Conservation (phyloP, 2,888 invertebrate species). For the Plemyria rubiginata region DNA sequence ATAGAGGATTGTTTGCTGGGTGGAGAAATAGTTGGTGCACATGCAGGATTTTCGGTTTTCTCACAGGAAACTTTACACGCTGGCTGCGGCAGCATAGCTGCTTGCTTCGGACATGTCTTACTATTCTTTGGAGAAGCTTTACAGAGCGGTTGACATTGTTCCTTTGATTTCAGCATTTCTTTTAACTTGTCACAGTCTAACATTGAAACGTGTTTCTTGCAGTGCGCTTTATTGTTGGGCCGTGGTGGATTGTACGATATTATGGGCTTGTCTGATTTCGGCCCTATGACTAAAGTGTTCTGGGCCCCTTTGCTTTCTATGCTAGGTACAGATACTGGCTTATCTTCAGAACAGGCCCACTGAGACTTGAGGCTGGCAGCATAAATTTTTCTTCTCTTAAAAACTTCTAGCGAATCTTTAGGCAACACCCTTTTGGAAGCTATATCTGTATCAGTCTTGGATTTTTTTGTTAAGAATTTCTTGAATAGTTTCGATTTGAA, state of each 20-base stretch:
- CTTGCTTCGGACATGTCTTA: slow-evolving; percentile 44
- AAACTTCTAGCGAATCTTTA: slow-evolving; percentile 73
- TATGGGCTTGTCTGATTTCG: slow-evolving; percentile 39
- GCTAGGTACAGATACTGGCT: slow-evolving; percentile 44
- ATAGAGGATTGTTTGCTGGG: slow-evolving; percentile 1
- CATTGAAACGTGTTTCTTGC: slow-evolving; percentile 57
- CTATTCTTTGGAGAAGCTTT: slow-evolving; percentile 43
- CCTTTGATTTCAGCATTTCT: slow-evolving; percentile 25
- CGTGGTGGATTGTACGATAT: slow-evolving; percentile 4
- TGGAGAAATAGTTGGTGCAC: slow-evolving; percentile 29
- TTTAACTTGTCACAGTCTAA: slow-evolving; percentile 51
- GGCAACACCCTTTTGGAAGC: slow-evolving; percentile 53
- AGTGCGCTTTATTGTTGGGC: slow-evolving; percentile 29
- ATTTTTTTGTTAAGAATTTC: slow-evolving; percentile 46
- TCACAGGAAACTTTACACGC: slow-evolving; percentile 47
- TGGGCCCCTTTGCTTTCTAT: slow-evolving; percentile 46
- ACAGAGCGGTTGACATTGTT: slow-evolving; percentile 44
- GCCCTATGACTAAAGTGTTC: slow-evolving; percentile 32
- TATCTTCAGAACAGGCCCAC: slow-evolving; percentile 49
- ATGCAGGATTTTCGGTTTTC: slow-evolving; percentile 42
- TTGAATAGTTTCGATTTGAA: slow-evolving; percentile 43
- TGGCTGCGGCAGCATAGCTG: slow-evolving; percentile 45
- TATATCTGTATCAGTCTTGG: slow-evolving; percentile 33
- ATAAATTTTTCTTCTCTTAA: slow-evolving; percentile 61
- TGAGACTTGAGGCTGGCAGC: slow-evolving; percentile 56